These are phyloP conservation scores for Siphamia tubifer DNA, from an alignment of 2,113 vertebrate genomes.

Conservation along the genomic window DNA sequence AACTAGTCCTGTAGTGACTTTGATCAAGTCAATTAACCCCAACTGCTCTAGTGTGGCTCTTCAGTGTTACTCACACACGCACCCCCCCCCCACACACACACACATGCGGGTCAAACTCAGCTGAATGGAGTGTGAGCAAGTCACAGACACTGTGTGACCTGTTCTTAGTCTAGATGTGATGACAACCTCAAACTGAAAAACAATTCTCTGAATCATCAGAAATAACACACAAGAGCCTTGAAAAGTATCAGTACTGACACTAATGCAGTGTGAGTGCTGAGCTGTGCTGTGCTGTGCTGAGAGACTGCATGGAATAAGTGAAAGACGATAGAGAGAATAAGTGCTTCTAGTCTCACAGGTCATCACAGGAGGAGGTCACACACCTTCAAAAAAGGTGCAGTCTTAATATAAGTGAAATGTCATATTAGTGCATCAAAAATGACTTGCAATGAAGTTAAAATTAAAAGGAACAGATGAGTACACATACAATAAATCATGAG, in stretches of 20 bases:
- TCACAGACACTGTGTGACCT: constrained; percentile 25
- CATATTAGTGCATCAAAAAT: neutral
- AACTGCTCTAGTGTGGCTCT: constrained; percentile 1
- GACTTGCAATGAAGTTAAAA: neutral
- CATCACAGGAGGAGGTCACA: constrained; percentile 2
- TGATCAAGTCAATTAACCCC: constrained; percentile 26
- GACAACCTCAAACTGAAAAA: constrained; percentile 55
- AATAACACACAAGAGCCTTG: constrained; percentile 49
- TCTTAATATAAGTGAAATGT: neutral
- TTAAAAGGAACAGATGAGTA: neutral
- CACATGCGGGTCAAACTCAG: constrained; percentile 22
- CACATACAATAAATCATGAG: constrained; percentile 2
- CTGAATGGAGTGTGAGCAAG: constrained; percentile 25
- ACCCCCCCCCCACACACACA: no score
- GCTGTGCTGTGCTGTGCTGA: constrained; percentile 33
- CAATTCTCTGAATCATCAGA: constrained; percentile 73
- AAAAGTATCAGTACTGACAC: constrained; percentile 63
- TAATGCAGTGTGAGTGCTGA: constrained; percentile 69
- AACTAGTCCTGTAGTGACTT: neutral
- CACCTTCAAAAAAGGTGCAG: neutral
- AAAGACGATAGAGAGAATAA: constrained; percentile 39
- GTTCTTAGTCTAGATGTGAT: constrained; percentile 47
- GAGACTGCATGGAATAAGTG: constrained; percentile 26
- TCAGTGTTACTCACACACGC: constrained; percentile 12
- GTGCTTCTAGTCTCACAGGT: constrained; percentile 1